Evolutionary conservation across 2,888 invertebrate species (phyloP), one percentile per base, ranked within the genome.

Genomic region (Acholoe squamosa): DNA sequence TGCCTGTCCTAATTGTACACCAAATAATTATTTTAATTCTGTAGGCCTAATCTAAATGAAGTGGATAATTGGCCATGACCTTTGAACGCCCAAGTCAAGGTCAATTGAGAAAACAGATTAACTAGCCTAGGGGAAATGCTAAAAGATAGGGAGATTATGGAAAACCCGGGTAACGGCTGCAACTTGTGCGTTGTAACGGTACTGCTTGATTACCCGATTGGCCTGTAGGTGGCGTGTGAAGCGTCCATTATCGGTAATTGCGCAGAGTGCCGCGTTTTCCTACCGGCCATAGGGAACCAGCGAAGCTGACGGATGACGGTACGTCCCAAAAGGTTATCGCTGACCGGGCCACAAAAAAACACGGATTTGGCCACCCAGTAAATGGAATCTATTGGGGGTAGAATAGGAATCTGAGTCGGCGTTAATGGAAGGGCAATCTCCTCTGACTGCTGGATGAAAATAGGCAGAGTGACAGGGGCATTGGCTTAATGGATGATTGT

Each of bases 301-400:
- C 76, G 25, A 34, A 19, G n/a, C 33, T 80, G 80, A 80, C 80
- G 43, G n/a, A 80, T 80, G 80, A 43, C 43, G 34, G 43, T 19
- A 43, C 34, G 80, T 80, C 80, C 28, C 31, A 76, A 76, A 76
- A 76, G 80, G 80, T 80, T 43, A 80, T 80, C 80, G 43, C 31
- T 76, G 76, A 76, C 76, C 76, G 76, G 28, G 76, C 3, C 76
- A 14, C 76, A 43, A 3, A 28, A 71, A 76, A 76, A 76, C 76
- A 61, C 61, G 61, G 76, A 76, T 31, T 76, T 28, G 28, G 76
- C 16, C 76, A 5, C 28, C 76, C 61, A 43, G 61, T n/a, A 61
- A 61, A 61, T 61, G 61, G 61, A 61, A 61, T n/a, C 22, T 3
- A 61, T n/a, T 76, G 76, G 76, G 76, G 76, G 61, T n/a, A 22